Evolutionary conservation across 2,888 invertebrate species (phyloP).

Genomic region (Subacronicta megacephala): DNA sequence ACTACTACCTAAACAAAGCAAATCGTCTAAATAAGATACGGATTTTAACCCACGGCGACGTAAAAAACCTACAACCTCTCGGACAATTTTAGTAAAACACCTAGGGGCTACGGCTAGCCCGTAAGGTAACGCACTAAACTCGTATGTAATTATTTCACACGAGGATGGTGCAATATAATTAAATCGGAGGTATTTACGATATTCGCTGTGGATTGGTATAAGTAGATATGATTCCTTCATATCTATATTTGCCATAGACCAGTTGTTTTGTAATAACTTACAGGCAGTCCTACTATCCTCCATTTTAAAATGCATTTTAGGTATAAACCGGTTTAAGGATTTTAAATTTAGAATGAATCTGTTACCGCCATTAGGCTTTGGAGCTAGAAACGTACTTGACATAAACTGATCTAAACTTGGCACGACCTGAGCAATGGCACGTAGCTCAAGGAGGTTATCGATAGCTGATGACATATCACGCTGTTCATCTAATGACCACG

Average conservation of each 20-base stretch:
- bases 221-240: constrained; percentile 16
- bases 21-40: constrained; percentile 9
- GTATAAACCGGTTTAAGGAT: constrained; percentile 26
- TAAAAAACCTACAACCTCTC: constrained; percentile 5
- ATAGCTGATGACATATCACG: constrained; percentile 6
- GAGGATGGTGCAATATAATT: not conserved
- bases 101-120: constrained; percentile 1
- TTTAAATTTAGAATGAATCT: constrained; percentile 32
- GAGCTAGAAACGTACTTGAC: constrained; percentile 22
- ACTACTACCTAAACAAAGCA: constrained; percentile 2
- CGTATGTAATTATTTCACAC: constrained; percentile 1
- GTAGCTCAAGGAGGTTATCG: not conserved
- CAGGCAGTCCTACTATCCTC: constrained; percentile 34
- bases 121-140: constrained; percentile 7
- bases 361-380: constrained; percentile 24
- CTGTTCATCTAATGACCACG: constrained; percentile 3
- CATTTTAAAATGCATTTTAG: constrained; percentile 42
- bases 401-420: constrained; percentile 21
- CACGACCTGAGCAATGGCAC: constrained; percentile 11
- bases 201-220: constrained; percentile 1
- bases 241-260: constrained; percentile 31
- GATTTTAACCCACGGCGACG: constrained; percentile 3
- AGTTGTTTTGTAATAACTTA: constrained; percentile 16
- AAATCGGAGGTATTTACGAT: constrained; percentile 11
- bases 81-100: constrained; percentile 1